Conservation (phyloP, 2,888 invertebrate species). For the Drosophila eohydei region DNA sequence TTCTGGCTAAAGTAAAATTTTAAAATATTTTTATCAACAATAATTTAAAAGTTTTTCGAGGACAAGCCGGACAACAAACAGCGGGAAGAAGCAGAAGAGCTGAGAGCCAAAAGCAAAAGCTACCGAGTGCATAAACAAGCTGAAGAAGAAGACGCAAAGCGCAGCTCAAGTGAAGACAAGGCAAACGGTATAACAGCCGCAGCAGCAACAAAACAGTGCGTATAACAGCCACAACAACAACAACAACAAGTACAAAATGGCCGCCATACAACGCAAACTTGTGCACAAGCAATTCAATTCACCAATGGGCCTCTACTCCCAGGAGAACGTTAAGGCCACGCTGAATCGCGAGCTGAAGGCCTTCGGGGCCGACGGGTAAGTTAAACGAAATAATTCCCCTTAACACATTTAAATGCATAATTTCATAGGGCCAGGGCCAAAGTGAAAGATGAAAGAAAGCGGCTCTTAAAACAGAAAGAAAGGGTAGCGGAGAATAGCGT, state of each 20-base stretch:
- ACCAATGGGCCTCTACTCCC: constrained; percentile 93
- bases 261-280: constrained; percentile 88
- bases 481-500: background rate
- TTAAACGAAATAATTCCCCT: constrained; percentile 62
- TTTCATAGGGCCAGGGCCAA: constrained; percentile 57
- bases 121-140: constrained; percentile 42
- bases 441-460: constrained; percentile 52
- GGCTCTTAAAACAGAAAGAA: background rate
- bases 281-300: constrained; percentile 96
- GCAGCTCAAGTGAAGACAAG: constrained; percentile 47
- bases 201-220: constrained; percentile 12
- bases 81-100: background rate
- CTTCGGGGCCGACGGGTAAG: constrained; percentile 93
- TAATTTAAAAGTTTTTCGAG: constrained; percentile 76
- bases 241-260: constrained; percentile 86
- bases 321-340: constrained; percentile 92
- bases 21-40: constrained; percentile 78
- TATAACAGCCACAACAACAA: constrained; percentile 20
- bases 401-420: constrained; percentile 75
- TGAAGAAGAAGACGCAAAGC: constrained; percentile 23
- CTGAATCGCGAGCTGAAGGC: constrained; percentile 91
- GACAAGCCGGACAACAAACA: constrained; percentile 46
- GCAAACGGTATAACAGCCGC: constrained; percentile 31
- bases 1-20: constrained; percentile 40
- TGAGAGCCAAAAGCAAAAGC: constrained; percentile 13